Evolutionary conservation across 2,888 invertebrate genomes (phyloP), one percentile per base, ranked within the genome.

Genomic region (Osmoderma eremita): DNA sequence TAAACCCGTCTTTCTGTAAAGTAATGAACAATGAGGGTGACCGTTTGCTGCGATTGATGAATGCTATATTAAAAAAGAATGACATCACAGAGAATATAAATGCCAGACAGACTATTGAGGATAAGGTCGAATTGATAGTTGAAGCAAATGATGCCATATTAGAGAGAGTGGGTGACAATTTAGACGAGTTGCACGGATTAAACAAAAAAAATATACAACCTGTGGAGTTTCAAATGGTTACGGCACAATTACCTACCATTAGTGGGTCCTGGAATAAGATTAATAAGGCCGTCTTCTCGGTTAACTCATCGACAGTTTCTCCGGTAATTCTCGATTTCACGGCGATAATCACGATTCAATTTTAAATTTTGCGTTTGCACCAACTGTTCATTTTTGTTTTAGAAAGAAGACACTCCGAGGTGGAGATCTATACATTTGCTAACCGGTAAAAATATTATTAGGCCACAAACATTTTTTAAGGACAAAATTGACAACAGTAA

Each of bases 391-490:
- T 65, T 41, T 58, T 56, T 54, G 51, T 67, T 61, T 15, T 58
- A 70, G 49, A 38, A 45, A 30, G 24, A 17, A 18, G 36, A 30
- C 17, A 30, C 2, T 6, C 30, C 30, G 1, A 30, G 1, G 17
- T 17, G 17, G 17, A 24, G 45, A 24, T 45, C 85, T 1, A 81
- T 88, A 24, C 84, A 85, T 66, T 81, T 93, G 10, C 82, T 92
- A 45, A 88, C 90, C 0, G 91, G 88, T 0, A 90, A 89, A 78
- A 91, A 92, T 80, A 87, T 93, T 67, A 84, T 87, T 17, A 86
- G 94, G 63, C 97, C 97, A 0, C 98, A 98, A 81, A 82, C 91
- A 15, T 87, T 86, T 71, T 98, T 97, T 78, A 91, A 91, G 77
- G 92, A 92, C 72, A 88, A 91, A 72, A 88, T 97, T 30, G 94